Base-by-base conservation (phyloP, 2,888 invertebrate genomes). In the Aromia moschata region DNA sequence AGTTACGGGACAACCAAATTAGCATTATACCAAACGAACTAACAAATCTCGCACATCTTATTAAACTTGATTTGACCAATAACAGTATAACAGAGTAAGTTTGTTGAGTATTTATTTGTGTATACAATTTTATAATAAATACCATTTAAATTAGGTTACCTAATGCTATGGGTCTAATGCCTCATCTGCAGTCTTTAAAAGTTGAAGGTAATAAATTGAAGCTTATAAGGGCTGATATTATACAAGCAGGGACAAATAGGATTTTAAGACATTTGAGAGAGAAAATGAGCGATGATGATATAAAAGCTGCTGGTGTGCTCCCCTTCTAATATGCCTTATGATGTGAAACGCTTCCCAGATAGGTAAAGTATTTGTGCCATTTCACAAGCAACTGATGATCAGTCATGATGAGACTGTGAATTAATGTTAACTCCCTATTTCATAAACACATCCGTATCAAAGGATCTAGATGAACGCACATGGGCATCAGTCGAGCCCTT, bases 161-260 rank as follows among this genome's bases (percentile, higher is more conserved):
- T n/a, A 84, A 82, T 70, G 83, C 84, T n/a, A 74, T 92, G 49
- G 85, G 89, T 15, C 79, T 86, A 1, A 83, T 96, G 70, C 88
- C 90, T 0, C 91, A 93, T 75, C 82, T 96, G 57, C 92, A 93
- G 72, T 90, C 90, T 67, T 84, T 96, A 47, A 89, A 88, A 63
- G 84, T 96, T 72, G 93, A 94, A 67, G 96, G 96, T 2, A 96
- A 96, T 81, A 90, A 91, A 71, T 82, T 96, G 67, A 87, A 90
- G 70, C 89, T 89, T 51, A 89, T 96, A 18, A 83, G 96, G 30
- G 86, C 90, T 58, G 96, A 96, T 78, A 87, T 96, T 55, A 84
- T 96, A 51, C 87, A 89, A 75, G 89, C 92, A 58, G 96, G 96
- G n/a, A 93, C 94, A 0, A 85, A 86, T 36, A 82, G 93, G 58